Evolutionary conservation across 2,888 invertebrate species (phyloP).

Genomic region (Rhamphomyia laevipes): DNA sequence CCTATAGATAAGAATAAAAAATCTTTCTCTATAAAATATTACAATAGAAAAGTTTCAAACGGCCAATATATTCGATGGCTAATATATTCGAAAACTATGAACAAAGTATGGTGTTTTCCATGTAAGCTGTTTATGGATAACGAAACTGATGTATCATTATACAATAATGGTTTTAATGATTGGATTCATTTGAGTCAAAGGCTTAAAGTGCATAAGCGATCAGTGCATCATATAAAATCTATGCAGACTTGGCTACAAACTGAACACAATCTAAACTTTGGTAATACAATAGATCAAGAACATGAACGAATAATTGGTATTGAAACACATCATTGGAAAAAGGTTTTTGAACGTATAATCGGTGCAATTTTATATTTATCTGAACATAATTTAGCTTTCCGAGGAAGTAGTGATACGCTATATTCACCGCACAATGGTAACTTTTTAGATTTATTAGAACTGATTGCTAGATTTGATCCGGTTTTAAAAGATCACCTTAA

Average conservation of each 20-base stretch:
- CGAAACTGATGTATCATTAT: not conserved
- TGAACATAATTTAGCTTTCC: slow-evolving; percentile 5
- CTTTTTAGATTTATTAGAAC: slow-evolving; percentile 4
- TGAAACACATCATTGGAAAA: not conserved
- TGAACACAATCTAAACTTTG: not conserved
- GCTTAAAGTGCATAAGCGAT: not conserved
- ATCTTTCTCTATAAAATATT: slow-evolving; percentile 1
- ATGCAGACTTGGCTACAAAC: not conserved
- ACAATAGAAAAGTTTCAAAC: not conserved
- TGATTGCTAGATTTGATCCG: slow-evolving; percentile 3
- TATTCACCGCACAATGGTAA: slow-evolving; percentile 3
- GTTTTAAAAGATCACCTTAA: slow-evolving; percentile 3
- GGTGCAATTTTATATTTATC: slow-evolving; percentile 3
- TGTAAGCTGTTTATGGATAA: not conserved
- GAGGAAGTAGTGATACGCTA: not conserved
- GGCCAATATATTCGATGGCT: not conserved
- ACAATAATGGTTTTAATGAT: not conserved
- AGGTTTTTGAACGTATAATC: slow-evolving; percentile 2
- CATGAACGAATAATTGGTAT: not conserved
- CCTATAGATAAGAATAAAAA: not conserved
- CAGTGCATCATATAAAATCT: not conserved
- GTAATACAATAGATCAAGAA: not conserved
- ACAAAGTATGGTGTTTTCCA: not conserved
- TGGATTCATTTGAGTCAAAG: not conserved
- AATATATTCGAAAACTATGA: not conserved